Evolutionary conservation across 1,140 invertebrate species (phyloP).

Genomic region (Lepeophtheirus salmonis): DNA sequence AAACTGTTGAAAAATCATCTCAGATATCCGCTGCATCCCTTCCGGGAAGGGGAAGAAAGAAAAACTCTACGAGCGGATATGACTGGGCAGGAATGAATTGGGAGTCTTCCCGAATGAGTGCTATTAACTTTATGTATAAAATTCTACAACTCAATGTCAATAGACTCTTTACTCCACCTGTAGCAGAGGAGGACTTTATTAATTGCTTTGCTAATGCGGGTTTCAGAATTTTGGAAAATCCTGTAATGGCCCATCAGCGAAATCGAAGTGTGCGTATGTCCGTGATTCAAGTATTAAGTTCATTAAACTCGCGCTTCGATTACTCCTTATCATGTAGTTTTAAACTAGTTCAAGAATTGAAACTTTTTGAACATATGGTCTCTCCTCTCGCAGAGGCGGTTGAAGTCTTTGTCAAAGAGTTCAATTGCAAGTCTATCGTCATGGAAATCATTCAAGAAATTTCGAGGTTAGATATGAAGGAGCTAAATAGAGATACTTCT

Average conservation of each 20-base stretch:
- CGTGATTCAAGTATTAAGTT: constrained; percentile 53
- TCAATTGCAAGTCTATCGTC: constrained; percentile 41
- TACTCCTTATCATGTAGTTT: constrained; percentile 46
- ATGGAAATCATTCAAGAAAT: constrained; percentile 52
- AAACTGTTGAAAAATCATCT: constrained; percentile 27
- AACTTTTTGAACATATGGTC: constrained; percentile 48
- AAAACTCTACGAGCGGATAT: constrained; percentile 26
- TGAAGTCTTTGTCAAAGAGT: constrained; percentile 40
- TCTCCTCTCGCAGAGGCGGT: constrained; percentile 44
- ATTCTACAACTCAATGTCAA: constrained; percentile 46
- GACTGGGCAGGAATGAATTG: no score
- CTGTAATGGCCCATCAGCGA: constrained; percentile 33
- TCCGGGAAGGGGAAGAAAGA: constrained; percentile 22
- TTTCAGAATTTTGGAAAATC: constrained; percentile 52
- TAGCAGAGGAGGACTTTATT: constrained; percentile 64
- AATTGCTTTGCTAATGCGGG: constrained; percentile 49
- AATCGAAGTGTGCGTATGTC: constrained; percentile 44
- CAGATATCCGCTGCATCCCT: no score
- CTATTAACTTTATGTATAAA: constrained; percentile 41
- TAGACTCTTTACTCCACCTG: constrained; percentile 54
- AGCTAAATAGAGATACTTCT: constrained; percentile 33
- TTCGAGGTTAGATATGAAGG: constrained; percentile 34
- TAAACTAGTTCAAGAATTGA: constrained; percentile 46
- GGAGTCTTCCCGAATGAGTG: constrained; percentile 36
- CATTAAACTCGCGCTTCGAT: constrained; percentile 59